phyloP scores from a whole-genome alignment of 2,797 vertebrate species.

The Pipistrellus pygmaeus region DNA sequence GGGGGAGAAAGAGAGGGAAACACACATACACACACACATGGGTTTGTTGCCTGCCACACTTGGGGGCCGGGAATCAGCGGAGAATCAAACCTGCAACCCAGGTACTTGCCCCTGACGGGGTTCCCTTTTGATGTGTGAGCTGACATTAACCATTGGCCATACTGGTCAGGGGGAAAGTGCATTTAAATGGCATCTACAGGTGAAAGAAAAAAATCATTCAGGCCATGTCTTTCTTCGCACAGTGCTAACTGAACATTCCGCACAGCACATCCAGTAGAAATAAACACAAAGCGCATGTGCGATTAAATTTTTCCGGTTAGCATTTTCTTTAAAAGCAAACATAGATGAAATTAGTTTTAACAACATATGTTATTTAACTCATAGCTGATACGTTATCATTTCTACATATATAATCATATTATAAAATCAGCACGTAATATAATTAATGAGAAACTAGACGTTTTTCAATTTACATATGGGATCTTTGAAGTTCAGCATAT shows the following conservation, averaged over 20 bases:
- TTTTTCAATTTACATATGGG: not conserved
- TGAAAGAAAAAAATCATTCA: not conserved
- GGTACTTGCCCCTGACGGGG: no score
- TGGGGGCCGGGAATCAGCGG: no score
- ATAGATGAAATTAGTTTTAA: not conserved
- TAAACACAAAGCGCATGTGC: not conserved
- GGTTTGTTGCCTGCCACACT: no score
- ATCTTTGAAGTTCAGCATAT: not conserved
- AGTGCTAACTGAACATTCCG: not conserved
- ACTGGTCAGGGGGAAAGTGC: not conserved
- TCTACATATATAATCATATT: not conserved
- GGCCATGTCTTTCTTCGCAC: not conserved
- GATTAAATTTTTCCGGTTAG: not conserved
- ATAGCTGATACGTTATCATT: not conserved
- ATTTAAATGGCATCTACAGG: not conserved
- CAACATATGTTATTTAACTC: not conserved
- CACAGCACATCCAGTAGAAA: not conserved
- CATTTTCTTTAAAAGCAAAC: conserved; percentile 10
- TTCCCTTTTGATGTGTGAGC: no score
- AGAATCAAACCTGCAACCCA: no score
- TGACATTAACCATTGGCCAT: not conserved
- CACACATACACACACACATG: no score
- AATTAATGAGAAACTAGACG: not conserved
- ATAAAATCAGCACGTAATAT: not conserved
- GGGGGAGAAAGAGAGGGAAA: no score